phyloP scores from a whole-genome alignment of 2,113 vertebrate species.

The Urocitellus parryii region DNA sequence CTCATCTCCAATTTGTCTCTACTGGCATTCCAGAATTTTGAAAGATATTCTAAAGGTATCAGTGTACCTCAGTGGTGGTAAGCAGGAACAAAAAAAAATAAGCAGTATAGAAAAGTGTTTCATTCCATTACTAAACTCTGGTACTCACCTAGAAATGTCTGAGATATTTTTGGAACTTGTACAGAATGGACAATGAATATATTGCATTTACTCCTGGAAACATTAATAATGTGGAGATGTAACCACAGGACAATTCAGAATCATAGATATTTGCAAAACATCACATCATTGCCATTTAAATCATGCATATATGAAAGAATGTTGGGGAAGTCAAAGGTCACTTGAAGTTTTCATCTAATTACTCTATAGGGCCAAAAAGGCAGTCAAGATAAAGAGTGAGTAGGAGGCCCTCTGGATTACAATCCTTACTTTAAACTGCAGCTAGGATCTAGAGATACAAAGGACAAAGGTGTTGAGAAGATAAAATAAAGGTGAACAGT shows the following conservation, averaged over 20 bases:
- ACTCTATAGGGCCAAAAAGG: neutral
- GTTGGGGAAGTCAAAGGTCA: neutral
- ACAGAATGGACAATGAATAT: neutral
- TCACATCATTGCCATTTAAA: neutral
- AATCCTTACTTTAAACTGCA: neutral
- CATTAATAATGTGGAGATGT: neutral
- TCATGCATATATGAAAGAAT: neutral
- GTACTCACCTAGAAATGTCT: neutral
- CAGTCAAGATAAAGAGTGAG: neutral
- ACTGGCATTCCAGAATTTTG: neutral
- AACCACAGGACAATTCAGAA: slow-evolving; percentile 33
- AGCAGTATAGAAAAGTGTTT: neutral
- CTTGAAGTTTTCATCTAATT: neutral
- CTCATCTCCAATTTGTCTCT: neutral
- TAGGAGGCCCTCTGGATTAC: neutral
- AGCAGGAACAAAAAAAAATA: neutral
- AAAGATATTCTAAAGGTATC: neutral
- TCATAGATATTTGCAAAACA: neutral
- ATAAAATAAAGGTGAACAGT: neutral
- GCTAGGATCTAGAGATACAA: neutral
- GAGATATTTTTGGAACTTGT: neutral
- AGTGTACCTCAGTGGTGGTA: neutral
- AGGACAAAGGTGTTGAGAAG: neutral
- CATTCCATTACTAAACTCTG: neutral
- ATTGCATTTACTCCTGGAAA: neutral